These are phyloP conservation scores for Podargus strigoides DNA, from an alignment of 2,797 vertebrate species.

Conservation along the genomic window DNA sequence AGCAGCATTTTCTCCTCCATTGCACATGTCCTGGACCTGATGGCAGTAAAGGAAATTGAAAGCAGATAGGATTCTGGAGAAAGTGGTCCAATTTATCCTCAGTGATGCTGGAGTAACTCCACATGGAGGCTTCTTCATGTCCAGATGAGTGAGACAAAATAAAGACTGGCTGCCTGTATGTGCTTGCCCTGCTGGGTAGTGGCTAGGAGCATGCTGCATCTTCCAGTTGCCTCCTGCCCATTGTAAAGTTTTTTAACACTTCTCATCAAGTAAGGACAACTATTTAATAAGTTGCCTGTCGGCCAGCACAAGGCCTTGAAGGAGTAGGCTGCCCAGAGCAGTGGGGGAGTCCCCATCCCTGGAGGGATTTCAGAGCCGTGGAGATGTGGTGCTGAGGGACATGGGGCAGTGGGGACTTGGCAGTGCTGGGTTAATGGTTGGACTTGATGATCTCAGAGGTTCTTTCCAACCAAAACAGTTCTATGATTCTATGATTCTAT, in stretches of 20 bases:
- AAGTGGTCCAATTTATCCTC: background rate
- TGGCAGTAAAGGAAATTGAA: background rate
- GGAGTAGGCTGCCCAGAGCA: too few relatives aligned
- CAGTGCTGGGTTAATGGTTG: too few relatives aligned
- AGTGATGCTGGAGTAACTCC: background rate
- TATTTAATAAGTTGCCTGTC: background rate
- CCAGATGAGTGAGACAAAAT: background rate
- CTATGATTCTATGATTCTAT: too few relatives aligned
- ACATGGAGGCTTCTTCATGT: background rate
- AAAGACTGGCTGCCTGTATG: fast-evolving
- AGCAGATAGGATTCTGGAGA: background rate
- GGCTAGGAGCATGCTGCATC: background rate
- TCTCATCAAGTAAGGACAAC: background rate
- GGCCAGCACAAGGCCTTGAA: background rate
- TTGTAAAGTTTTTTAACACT: background rate
- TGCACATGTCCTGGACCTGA: background rate
- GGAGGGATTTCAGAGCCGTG: too few relatives aligned
- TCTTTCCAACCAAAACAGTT: too few relatives aligned
- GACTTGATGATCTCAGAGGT: too few relatives aligned
- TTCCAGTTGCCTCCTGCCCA: background rate
- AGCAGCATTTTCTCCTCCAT: background rate
- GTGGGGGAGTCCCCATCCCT: too few relatives aligned
- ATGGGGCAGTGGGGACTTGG: too few relatives aligned
- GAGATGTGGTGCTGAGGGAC: too few relatives aligned
- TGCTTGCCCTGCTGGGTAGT: background rate